phyloP scores from a whole-genome alignment of 2,797 vertebrate genomes.

The Mus caroli region DNA sequence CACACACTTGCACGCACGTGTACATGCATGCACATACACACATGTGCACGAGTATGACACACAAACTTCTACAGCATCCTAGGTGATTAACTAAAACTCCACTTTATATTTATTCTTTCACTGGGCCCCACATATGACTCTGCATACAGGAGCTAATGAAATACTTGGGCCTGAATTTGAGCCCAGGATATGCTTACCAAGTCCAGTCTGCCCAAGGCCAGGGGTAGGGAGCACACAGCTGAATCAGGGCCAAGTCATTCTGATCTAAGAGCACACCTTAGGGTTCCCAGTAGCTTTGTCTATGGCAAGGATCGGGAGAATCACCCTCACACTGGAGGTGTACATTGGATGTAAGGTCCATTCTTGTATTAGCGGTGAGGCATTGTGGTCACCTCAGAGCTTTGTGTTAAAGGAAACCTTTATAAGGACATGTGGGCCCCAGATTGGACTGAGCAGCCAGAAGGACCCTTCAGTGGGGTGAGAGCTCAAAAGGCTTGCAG shows the following conservation, averaged over 20 bases:
- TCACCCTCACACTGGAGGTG: not conserved
- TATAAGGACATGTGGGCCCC: rapidly evolving
- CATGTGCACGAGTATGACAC: not conserved
- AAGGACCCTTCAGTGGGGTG: not conserved
- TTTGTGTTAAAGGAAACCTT: rapidly evolving
- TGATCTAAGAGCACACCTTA: not conserved
- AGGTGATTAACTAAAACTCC: not conserved
- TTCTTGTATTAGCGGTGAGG: not conserved
- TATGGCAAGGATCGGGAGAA: too few relatives aligned
- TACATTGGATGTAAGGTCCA: not conserved
- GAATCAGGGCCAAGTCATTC: not conserved
- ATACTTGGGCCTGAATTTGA: not conserved
- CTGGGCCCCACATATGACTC: rapidly evolving
- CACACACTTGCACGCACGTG: too few relatives aligned
- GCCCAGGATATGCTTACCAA: not conserved
- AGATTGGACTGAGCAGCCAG: not conserved
- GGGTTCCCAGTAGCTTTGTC: not conserved
- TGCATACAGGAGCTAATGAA: not conserved
- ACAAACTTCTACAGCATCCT: not conserved
- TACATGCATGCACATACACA: not conserved
- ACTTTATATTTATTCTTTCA: not conserved
- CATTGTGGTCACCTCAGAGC: rapidly evolving
- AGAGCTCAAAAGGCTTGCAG: rapidly evolving
- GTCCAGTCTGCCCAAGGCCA: not conserved
- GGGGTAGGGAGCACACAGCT: rapidly evolving